Percentiles rank a stretch among this genome's conserved stretches.
These are phyloP conservation scores for Heliconius hermathena DNA, from an alignment of 1,140 invertebrate genomes.

Conservation along the genomic window DNA sequence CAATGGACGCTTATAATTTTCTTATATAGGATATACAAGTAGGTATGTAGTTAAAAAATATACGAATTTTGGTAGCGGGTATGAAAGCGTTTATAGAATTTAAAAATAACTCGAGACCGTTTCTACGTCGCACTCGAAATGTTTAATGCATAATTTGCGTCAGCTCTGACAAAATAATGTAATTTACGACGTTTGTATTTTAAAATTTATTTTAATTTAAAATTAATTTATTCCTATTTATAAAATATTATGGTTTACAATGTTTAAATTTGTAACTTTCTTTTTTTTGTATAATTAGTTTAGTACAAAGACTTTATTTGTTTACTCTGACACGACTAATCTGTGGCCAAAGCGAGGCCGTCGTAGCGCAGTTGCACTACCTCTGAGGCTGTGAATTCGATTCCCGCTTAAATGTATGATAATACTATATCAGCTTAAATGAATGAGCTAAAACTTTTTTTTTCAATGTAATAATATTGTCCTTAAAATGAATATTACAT, in stretches of 20 bases:
- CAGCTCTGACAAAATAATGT: constrained; percentile 26
- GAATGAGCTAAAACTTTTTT: too few relatives aligned
- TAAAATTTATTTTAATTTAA: background rate
- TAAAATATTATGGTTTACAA: background rate
- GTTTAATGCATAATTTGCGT: constrained; percentile 26
- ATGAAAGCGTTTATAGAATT: constrained; percentile 29
- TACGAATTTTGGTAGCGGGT: constrained; percentile 23
- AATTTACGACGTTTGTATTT: constrained; percentile 12
- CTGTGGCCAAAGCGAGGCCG: too few relatives aligned
- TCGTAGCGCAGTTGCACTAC: too few relatives aligned
- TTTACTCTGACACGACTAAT: too few relatives aligned
- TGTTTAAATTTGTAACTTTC: background rate
- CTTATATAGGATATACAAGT: background rate
- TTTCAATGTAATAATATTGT: too few relatives aligned
- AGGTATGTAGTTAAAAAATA: background rate
- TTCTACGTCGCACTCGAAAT: constrained; percentile 6
- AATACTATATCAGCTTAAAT: too few relatives aligned
- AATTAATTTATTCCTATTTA: background rate
- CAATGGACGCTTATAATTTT: background rate
- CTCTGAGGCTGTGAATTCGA: too few relatives aligned
- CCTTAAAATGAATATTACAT: too few relatives aligned
- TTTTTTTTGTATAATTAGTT: background rate
- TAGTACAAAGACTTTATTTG: too few relatives aligned
- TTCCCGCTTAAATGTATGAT: too few relatives aligned
- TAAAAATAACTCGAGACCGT: constrained; percentile 25